These are phyloP conservation scores for Poecile montanus DNA, from an alignment of 2,797 vertebrate species.

Conservation along the genomic window DNA sequence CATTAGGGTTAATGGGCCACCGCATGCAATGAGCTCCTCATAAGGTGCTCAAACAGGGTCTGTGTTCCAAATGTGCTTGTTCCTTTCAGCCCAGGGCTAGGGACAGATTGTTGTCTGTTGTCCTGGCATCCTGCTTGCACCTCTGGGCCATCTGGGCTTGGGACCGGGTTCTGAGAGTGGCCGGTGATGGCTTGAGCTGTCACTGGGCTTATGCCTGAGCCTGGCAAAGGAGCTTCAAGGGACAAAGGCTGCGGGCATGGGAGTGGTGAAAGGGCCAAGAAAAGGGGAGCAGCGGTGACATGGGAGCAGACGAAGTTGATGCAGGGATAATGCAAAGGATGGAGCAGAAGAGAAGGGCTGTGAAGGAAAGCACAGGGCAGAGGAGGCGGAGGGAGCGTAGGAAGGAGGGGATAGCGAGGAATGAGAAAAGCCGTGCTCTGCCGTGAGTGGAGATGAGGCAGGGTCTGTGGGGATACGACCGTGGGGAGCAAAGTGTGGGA, in stretches of 20 bases:
- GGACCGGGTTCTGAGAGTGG: not conserved
- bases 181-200: rapidly evolving
- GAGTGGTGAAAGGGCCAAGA: not conserved
- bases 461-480: not conserved
- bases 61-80: not conserved
- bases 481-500: not conserved
- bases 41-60: not conserved
- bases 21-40: not conserved
- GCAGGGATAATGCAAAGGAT: not conserved
- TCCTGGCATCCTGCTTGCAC: not conserved
- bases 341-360: not conserved
- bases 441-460: not conserved
- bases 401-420: not conserved
- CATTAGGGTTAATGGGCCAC: not conserved
- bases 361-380: not conserved
- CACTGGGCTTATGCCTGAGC: not conserved
- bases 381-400: rapidly evolving
- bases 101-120: not conserved
- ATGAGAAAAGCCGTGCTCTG: not conserved
- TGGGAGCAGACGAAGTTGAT: not conserved
- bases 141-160: rapidly evolving
- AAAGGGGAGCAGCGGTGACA: not conserved
- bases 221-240: not conserved
- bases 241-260: not conserved
- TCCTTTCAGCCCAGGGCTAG: rapidly evolving